Evolutionary conservation across 2,797 vertebrate genomes (phyloP), one percentile per base, ranked within the genome.

Genomic region (Salmo trutta): DNA sequence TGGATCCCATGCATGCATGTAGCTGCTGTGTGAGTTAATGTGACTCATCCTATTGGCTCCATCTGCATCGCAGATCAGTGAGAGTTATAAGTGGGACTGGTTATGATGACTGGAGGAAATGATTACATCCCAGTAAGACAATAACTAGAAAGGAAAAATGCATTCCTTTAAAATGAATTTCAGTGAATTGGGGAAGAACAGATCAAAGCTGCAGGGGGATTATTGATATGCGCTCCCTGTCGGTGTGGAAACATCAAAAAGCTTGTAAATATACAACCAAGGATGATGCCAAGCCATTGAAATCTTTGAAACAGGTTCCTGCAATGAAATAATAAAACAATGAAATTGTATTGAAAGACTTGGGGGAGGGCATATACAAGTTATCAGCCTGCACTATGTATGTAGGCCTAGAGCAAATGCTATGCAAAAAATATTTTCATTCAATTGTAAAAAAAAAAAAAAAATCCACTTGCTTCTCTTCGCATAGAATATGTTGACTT

Each of bases 21-120:
- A 1, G 56, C 56, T 16, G 14, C 14, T 68, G 12, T 68, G 52
- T 16, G 27, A 29, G 69, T 14, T 71, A 51, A 71, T 51, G 15
- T 41, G 8, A 27, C 41, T 0, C 19, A 71, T 4, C 69, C 69
- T 52, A n/a, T 47, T 1, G 41, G n/a, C n/a, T 51, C 69, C 74
- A 79, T 79, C 84, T 84, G 74, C 78, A 77, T 75, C 71, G 77
- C 66, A 84, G 84, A 91, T 89, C 87, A 89, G 89, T 91, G 84
- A 78, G 83, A 69, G 77, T 86, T 84, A 77, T 90, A 87, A 90
- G 79, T 86, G 79, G 79, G 78, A 78, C 78, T 74, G 78, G 75
- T 82, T 84, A 80, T 81, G 85, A 87, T 87, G 86, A 90, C 88
- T 82, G 83, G 76, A 81, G 83, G 74, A 82, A 87, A 87, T 86